These are phyloP conservation scores for Micromys minutus DNA, from an alignment of 2,113 vertebrate species.

Conservation along the genomic window DNA sequence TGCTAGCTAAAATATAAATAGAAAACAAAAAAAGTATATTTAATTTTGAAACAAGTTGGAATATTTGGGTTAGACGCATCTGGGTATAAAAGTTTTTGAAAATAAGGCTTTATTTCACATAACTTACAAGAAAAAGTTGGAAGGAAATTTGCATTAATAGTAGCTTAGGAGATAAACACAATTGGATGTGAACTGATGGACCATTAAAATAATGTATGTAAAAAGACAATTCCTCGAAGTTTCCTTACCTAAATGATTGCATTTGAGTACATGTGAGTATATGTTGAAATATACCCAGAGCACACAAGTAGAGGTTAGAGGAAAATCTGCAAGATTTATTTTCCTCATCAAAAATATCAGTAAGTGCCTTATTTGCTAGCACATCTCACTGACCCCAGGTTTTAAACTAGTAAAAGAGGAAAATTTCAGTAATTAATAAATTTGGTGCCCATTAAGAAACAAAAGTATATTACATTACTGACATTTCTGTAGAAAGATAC, in stretches of 20 bases:
- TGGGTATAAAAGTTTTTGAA: background rate
- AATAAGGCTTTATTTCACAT: background rate
- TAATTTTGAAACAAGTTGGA: background rate
- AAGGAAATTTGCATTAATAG: background rate
- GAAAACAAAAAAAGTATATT: background rate
- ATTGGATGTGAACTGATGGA: background rate
- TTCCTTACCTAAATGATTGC: background rate
- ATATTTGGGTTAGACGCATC: background rate
- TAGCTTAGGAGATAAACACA: background rate
- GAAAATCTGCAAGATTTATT: background rate
- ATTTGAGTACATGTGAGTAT: fast-evolving
- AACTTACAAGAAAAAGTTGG: background rate
- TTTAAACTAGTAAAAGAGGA: background rate
- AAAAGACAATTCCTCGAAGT: background rate
- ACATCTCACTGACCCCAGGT: background rate
- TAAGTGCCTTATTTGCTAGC: background rate
- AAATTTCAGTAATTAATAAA: background rate
- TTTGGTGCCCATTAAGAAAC: background rate
- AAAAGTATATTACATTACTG: background rate
- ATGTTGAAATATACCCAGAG: background rate
- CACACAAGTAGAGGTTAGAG: background rate
- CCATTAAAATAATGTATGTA: background rate
- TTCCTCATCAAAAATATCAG: background rate
- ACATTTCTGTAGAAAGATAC: background rate
- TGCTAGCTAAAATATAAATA: background rate